Evolutionary conservation across 35 echinoderm and acorn worm species (phyloP).

Genomic region (Apostichopus californicus): DNA sequence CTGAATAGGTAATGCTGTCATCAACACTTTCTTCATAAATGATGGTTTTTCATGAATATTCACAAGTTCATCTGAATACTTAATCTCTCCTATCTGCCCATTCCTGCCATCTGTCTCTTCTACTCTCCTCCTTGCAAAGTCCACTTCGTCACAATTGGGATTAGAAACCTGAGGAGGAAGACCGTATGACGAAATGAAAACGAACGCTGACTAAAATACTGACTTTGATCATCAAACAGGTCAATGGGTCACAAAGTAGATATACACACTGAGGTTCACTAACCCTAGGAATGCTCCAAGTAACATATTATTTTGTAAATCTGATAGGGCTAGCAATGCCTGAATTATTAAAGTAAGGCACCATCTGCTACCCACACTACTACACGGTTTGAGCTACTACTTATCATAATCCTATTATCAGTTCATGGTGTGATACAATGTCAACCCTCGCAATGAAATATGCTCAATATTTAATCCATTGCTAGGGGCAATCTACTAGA

Average conservation of each 20-base stretch:
- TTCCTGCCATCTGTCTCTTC: constrained; percentile 19
- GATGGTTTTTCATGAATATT: constrained; percentile 25
- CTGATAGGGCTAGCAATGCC: neutral
- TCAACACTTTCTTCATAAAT: constrained; percentile 57
- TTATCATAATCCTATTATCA: constrained; percentile 3
- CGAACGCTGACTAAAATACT: neutral
- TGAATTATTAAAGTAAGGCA: too few relatives aligned
- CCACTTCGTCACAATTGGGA: neutral
- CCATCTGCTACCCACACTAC: too few relatives aligned
- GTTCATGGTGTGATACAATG: neutral
- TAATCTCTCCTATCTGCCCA: constrained; percentile 19
- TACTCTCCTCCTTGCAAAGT: constrained; percentile 1
- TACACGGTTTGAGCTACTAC: too few relatives aligned
- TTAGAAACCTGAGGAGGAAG: neutral
- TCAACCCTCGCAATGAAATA: too few relatives aligned
- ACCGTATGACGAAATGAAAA: neutral
- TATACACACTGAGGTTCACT: neutral
- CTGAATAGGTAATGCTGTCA: constrained; percentile 75
- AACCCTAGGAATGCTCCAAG: neutral
- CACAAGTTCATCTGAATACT: constrained; percentile 47
- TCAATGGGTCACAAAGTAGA: neutral
- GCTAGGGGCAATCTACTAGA: neutral
- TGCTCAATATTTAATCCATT: neutral
- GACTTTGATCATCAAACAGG: neutral
- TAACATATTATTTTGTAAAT: neutral